phyloP scores from a whole-genome alignment of 2,113 vertebrate genomes.

The Heliornis fulica region DNA sequence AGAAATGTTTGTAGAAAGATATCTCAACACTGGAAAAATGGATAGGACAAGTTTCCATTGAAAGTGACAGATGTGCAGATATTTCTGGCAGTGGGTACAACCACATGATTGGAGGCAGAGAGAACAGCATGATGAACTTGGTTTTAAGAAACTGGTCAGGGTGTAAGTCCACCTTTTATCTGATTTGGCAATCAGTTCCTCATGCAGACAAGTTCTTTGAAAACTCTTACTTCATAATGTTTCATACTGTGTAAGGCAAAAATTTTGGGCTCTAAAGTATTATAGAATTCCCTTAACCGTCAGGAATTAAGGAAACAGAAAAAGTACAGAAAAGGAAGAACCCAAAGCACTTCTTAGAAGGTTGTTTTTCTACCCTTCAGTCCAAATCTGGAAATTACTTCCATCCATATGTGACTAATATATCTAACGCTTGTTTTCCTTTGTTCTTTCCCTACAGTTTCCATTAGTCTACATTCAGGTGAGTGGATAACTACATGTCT shows the following conservation, averaged over 20 bases:
- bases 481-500: background rate
- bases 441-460: conserved; percentile 38
- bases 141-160: background rate
- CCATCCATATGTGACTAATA: background rate
- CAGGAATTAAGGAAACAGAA: background rate
- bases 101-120: background rate
- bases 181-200: background rate
- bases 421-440: background rate
- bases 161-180: background rate
- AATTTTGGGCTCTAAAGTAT: background rate
- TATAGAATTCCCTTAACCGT: background rate
- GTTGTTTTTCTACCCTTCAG: background rate
- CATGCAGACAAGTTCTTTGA: background rate
- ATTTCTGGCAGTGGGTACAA: background rate
- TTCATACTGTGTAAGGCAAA: background rate
- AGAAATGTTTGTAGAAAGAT: background rate
- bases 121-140: background rate
- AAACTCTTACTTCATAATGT: background rate
- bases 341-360: background rate
- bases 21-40: background rate
- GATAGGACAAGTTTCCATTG: background rate
- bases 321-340: background rate
- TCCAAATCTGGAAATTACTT: background rate
- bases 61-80: background rate
- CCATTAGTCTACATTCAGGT: conserved; percentile 36